These are phyloP conservation scores for Torymus auratus DNA, from an alignment of 2,888 invertebrate species.

Conservation along the genomic window DNA sequence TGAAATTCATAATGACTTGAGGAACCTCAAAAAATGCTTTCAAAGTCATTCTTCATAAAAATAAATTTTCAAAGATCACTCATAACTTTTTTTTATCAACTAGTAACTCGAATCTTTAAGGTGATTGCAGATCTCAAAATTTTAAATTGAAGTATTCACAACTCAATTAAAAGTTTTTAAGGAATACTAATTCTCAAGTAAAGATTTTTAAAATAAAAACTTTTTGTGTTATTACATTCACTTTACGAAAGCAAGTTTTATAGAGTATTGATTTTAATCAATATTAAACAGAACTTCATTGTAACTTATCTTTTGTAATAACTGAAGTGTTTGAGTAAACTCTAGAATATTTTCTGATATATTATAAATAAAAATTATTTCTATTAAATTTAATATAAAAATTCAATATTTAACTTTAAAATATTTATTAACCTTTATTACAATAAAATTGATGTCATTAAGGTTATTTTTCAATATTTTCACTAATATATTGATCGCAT, in stretches of 20 bases:
- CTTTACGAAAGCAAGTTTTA: too few species aligned
- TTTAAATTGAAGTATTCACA: too few species aligned
- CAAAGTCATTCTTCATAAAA: constrained; percentile 39
- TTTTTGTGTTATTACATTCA: too few species aligned
- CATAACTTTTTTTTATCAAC: constrained; percentile 31
- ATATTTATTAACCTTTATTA: too few species aligned
- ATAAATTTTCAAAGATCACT: constrained; percentile 53
- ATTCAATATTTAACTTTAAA: too few species aligned
- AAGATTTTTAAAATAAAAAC: neutral
- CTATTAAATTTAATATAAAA: too few species aligned
- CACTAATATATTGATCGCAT: neutral
- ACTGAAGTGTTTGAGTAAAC: too few species aligned
- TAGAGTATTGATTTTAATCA: too few species aligned
- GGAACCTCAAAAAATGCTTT: constrained; percentile 18
- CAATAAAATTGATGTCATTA: neutral
- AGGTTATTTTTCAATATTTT: constrained; percentile 12
- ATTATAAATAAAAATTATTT: too few species aligned
- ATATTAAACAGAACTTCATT: too few species aligned
- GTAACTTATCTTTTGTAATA: too few species aligned
- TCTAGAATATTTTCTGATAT: too few species aligned
- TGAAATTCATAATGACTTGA: neutral
- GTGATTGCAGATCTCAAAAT: constrained; percentile 30
- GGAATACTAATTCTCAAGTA: constrained; percentile 3
- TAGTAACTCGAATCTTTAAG: constrained; percentile 29
- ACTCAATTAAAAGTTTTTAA: constrained; percentile 31